Evolutionary conservation across 2,797 vertebrate genomes (phyloP), one percentile per base, ranked within the genome.

Genomic region (Artibeus jamaicensis): DNA sequence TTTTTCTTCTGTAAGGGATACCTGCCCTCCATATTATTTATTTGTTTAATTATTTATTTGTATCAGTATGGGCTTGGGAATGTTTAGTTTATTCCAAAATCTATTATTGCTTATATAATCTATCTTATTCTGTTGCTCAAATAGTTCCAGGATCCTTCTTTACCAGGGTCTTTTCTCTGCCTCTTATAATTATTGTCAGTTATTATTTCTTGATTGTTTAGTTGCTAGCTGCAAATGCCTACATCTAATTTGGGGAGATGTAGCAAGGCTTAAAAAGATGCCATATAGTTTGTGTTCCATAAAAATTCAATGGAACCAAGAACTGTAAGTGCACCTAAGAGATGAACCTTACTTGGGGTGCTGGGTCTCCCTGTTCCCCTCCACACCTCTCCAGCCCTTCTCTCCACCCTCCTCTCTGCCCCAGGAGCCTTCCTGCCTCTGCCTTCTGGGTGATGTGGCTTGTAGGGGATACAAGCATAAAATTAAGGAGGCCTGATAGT

Each of bases 401-500:
- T 50, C 5, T n/a, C 39, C 7, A 15, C 8, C 39, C 7, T 68
- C 26, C 39, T 59, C 10, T 59, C n/a, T 50, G 34, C 8, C 34
- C 26, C 29, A 39, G 2, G 16, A 24, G 7, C 34, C 50, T 50
- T 10, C 53, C 26, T 21, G n/a, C 24, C 22, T 44, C 68, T 0
- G 2, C 6, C 18, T 71, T 79, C 62, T 37, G 48, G 18, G 37
- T 22, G 19, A 2, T 11, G 1, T 29, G 26, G 12, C 59, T 19
- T 3, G 39, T 24, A 26, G 86, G 46, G 24, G 32, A 76, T 6
- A 55, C 34, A 29, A 14, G 46, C 0, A 2, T 24, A 42, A 37
- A 6, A 34, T 8, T 3, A 29, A 22, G 32, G 48, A 0, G 10
- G 15, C 8, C 2, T 1, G 65, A 46, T n/a, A 57, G 34, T 2